Evolutionary conservation across 2,888 invertebrate genomes (phyloP).

Genomic region (Archaeoteleia sp.): DNA sequence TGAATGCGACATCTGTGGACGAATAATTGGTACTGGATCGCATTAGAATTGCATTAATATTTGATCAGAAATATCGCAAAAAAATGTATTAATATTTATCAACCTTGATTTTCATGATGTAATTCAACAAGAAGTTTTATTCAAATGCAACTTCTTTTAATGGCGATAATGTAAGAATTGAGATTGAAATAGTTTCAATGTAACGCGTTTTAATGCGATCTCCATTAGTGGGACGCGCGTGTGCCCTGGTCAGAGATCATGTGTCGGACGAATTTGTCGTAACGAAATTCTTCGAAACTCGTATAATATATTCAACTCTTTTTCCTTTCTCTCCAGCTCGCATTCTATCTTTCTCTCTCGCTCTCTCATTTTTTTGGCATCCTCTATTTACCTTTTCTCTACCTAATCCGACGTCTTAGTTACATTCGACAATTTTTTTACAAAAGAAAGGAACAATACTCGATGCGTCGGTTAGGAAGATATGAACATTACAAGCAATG

Average conservation of each 20-base stretch:
- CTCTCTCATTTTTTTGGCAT: conserved; percentile 1
- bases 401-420: conserved; percentile 5
- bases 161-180: conserved; percentile 5
- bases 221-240: conserved; percentile 40
- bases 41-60: too few species aligned
- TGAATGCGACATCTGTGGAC: too few species aligned
- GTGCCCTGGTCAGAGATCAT: conserved; percentile 44
- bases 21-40: too few species aligned
- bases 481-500: conserved; percentile 8
- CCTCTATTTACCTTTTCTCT: not conserved
- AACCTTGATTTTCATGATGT: too few species aligned
- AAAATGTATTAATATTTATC: too few species aligned
- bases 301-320: not conserved
- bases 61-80: too few species aligned
- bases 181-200: conserved; percentile 5
- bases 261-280: conserved; percentile 33
- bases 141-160: too few species aligned
- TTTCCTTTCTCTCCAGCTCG: not conserved
- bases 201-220: too few species aligned
- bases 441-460: conserved; percentile 7
- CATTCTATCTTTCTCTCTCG: not conserved
- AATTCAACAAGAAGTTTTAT: too few species aligned
- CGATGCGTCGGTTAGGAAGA: conserved; percentile 6
- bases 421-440: conserved; percentile 1
- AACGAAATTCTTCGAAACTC: conserved; percentile 17